Conservation (phyloP, 2,797 vertebrate species). For the Tapirus indicus region DNA sequence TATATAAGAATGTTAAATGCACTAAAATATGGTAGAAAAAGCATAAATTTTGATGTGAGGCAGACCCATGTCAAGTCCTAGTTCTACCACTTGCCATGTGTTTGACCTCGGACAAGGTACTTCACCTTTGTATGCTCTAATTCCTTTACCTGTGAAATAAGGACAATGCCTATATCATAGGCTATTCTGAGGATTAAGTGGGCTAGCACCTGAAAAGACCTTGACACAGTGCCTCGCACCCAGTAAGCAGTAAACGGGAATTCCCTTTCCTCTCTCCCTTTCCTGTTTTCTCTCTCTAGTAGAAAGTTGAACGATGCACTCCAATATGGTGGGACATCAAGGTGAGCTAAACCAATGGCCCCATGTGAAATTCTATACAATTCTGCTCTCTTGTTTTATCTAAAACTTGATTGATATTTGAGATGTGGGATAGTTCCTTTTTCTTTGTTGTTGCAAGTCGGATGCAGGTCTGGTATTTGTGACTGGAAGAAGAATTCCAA, state of each 20-base stretch:
- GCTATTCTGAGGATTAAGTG: slow-evolving; percentile 42
- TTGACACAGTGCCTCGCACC: background rate
- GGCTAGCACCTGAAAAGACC: background rate
- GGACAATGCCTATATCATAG: background rate
- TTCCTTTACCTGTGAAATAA: slow-evolving; percentile 39
- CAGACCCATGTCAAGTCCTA: background rate
- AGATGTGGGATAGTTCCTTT: background rate
- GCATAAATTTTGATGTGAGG: background rate
- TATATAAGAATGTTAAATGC: slow-evolving; percentile 4
- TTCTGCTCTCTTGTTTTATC: background rate
- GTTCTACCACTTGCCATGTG: background rate
- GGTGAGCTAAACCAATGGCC: background rate
- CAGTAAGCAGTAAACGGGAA: background rate
- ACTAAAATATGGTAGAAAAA: slow-evolving; percentile 19
- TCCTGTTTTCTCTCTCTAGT: background rate
- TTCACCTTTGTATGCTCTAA: background rate
- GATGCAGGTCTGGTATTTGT: background rate
- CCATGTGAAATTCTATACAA: background rate
- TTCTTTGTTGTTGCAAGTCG: slow-evolving; percentile 3
- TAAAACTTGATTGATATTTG: slow-evolving; percentile 43
- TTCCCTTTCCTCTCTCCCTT: slow-evolving; percentile 17
- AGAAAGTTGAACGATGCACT: slow-evolving; percentile 16
- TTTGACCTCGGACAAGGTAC: background rate
- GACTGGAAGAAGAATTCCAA: slow-evolving; percentile 28
- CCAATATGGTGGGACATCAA: background rate